These are phyloP conservation scores for Dasysyrphus tricinctus DNA, from an alignment of 2,888 invertebrate genomes.

Conservation along the genomic window DNA sequence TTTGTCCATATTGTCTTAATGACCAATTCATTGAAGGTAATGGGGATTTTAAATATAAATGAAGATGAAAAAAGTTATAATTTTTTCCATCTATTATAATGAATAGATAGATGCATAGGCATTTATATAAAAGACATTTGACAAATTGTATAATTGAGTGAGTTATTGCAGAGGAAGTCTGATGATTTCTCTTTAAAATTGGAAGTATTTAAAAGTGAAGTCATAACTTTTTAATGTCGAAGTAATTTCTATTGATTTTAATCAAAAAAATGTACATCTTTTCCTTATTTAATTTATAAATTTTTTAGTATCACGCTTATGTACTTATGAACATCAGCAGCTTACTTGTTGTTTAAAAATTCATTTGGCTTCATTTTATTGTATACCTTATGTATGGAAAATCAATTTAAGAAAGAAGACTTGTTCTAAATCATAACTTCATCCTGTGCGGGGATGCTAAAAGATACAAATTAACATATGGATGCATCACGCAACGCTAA, in stretches of 20 bases:
- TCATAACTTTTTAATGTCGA: neutral
- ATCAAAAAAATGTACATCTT: neutral
- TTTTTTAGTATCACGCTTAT: too few relatives aligned
- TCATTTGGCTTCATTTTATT: too few relatives aligned
- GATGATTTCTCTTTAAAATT: conserved; percentile 4
- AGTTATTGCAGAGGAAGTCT: neutral
- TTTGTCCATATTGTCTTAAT: neutral
- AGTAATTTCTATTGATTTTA: neutral
- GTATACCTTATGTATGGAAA: too few relatives aligned
- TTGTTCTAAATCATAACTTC: too few relatives aligned
- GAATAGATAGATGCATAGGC: neutral
- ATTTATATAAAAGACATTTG: neutral
- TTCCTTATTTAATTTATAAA: too few relatives aligned
- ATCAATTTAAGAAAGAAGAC: too few relatives aligned
- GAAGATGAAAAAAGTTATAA: neutral
- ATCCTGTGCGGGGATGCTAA: too few relatives aligned
- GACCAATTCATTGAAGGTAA: conserved; percentile 9
- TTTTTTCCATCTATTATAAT: neutral
- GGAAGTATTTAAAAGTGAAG: neutral
- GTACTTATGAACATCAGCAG: too few relatives aligned
- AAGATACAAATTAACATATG: too few relatives aligned
- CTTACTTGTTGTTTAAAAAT: too few relatives aligned
- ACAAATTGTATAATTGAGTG: neutral
- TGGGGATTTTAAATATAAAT: neutral
- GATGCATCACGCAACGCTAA: too few relatives aligned